Percentiles rank a stretch among this genome's conserved stretches.
Evolutionary conservation across 2,888 invertebrate species (phyloP).

Genomic region (Philereme transversata): DNA sequence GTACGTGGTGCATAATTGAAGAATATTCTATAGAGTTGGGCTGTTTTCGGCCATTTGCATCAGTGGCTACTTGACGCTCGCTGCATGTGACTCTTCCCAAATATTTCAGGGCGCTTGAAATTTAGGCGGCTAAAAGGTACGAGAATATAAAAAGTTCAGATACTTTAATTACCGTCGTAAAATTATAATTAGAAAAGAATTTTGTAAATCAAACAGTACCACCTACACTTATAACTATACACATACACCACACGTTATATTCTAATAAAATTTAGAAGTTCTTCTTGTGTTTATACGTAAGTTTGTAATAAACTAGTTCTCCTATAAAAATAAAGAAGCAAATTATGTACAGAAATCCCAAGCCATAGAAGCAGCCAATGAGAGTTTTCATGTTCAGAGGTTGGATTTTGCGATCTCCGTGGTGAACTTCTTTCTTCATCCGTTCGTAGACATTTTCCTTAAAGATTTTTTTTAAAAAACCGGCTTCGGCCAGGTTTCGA

Average conservation of each 20-base stretch:
- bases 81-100: conserved; percentile 48
- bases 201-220: too few species aligned
- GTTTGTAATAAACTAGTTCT: conserved; percentile 49
- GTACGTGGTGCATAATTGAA: conserved; percentile 32
- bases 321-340: conserved; percentile 46
- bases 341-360: conserved; percentile 46
- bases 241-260: too few species aligned
- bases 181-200: too few species aligned
- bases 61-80: conserved; percentile 37
- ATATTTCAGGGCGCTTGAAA: conserved; percentile 44
- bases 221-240: too few species aligned
- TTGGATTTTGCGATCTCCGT: conserved; percentile 17
- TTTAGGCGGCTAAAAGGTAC: conserved; percentile 3
- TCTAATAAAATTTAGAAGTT: not conserved
- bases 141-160: not conserved
- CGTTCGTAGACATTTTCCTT: conserved; percentile 27
- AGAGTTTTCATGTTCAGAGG: conserved; percentile 48
- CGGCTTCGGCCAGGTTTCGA: conserved; percentile 48
- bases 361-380: conserved; percentile 55
- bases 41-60: conserved; percentile 30
- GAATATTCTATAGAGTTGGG: conserved; percentile 16
- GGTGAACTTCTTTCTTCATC: conserved; percentile 18
- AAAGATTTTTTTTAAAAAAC: conserved; percentile 44
- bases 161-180: too few species aligned
- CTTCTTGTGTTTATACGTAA: not conserved